Conservation (phyloP, 92 coral and sea anemone species). For the Actinostola sp. region DNA sequence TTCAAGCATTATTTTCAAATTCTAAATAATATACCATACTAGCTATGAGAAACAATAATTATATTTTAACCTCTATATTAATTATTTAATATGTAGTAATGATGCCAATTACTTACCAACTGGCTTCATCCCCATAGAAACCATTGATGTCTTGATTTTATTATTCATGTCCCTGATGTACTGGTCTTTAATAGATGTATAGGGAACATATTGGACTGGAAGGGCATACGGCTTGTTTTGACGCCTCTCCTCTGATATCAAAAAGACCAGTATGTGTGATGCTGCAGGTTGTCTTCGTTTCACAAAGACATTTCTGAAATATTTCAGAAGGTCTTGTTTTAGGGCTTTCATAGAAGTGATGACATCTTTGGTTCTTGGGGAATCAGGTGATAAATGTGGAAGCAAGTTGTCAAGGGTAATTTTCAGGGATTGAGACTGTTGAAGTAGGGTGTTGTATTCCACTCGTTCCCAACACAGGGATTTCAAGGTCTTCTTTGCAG, state of each 20-base stretch:
- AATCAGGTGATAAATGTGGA: too few relatives aligned
- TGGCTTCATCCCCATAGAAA: slow-evolving; percentile 27
- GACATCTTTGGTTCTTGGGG: slow-evolving; percentile 24
- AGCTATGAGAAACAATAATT: background rate
- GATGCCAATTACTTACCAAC: slow-evolving; percentile 38
- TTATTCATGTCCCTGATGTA: slow-evolving; percentile 45
- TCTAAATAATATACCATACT: too few relatives aligned
- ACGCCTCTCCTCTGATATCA: slow-evolving; percentile 50
- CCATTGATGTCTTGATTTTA: slow-evolving; percentile 24
- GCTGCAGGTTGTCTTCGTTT: slow-evolving; percentile 55
- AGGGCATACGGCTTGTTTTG: slow-evolving; percentile 45
- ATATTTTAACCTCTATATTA: background rate
- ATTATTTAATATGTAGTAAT: background rate
- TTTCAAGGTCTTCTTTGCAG: too few relatives aligned
- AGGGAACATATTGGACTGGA: slow-evolving; percentile 59
- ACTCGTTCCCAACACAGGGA: too few relatives aligned
- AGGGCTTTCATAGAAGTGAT: background rate
- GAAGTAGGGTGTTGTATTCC: too few relatives aligned
- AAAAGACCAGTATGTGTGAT: slow-evolving; percentile 37
- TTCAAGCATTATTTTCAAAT: too few relatives aligned
- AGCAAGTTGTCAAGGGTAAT: too few relatives aligned
- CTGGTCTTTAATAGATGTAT: slow-evolving; percentile 46
- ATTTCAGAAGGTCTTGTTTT: background rate
- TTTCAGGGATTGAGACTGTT: too few relatives aligned
- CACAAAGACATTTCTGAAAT: slow-evolving; percentile 13